Evolutionary conservation across 2,113 vertebrate species (phyloP), one percentile per base, ranked within the genome.

Genomic region (Apeltes quadracus): DNA sequence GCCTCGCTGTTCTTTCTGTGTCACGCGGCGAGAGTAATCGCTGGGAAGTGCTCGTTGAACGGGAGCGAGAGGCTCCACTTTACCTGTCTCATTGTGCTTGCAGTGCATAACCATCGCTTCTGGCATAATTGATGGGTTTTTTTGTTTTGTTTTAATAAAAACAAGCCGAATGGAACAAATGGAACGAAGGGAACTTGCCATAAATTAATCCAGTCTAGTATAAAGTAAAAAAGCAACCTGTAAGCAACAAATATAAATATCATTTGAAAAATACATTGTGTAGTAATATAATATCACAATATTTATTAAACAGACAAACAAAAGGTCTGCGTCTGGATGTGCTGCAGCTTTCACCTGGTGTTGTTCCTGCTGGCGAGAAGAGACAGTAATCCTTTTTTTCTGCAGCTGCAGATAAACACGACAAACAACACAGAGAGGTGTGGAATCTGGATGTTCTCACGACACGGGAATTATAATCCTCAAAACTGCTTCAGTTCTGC

Each of bases 11-110:
- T 39, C 6, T 43, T 43, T 15, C 41, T 39, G 13, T 71, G 46
- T 80, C 25, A 66, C 22, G 8, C 14, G 18, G 14, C 56, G 5
- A 9, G 57, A 59, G 23, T 22, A 5, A 57, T 69, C 44, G 61
- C 11, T 62, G 59, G 1, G 5, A 32, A 65, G 69, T 27, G 58
- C 69, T 69, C 76, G 69, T 61, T 67, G 62, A 72, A 75, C 70
- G 61, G 50, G 29, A 86, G 76, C 20, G n/a, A 82, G 20, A 68
- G 81, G 64, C 58, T 72, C 64, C 61, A 58, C 81, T 83, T 82
- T 25, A 78, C 61, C 61, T 27, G 13, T 63, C 53, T 69, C 64
- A 61, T 75, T 72, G 44, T 78, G 5, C 7, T 34, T 13, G 34
- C 65, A 57, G 18, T 44, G 22, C 48, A 50, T 44, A 54, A 59